Conservation (phyloP, 1,140 invertebrate species). For the Ericerus pela region DNA sequence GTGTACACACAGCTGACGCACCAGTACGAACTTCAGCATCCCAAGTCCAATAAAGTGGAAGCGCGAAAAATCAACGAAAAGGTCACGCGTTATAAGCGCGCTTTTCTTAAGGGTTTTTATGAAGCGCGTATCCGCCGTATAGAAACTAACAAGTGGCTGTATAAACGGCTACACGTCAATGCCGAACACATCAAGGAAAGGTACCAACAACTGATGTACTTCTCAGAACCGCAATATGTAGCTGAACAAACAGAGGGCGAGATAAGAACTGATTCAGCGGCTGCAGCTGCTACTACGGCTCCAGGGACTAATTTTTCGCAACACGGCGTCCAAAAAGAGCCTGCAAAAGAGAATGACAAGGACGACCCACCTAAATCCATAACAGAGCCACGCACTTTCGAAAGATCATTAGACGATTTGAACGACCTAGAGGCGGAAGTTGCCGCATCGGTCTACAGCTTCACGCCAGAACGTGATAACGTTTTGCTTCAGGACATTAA, state of each 20-base stretch:
- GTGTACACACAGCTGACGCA: background rate
- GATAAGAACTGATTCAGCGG: no score
- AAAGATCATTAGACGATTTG: background rate
- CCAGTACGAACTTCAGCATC: background rate
- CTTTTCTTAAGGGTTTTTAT: background rate
- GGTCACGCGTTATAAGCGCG: slow-evolving; percentile 1
- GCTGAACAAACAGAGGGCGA: no score
- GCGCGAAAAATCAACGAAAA: background rate
- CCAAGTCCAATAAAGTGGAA: background rate
- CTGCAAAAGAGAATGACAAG: background rate
- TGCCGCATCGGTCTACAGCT: background rate
- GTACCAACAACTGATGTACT: background rate
- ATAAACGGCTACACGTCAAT: background rate
- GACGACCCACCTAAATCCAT: no score
- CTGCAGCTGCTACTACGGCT: no score
- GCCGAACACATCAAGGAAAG: background rate
- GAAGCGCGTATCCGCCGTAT: background rate
- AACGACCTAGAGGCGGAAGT: background rate
- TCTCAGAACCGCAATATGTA: background rate
- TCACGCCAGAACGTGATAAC: background rate
- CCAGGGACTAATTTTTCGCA: background rate
- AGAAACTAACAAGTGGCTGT: background rate
- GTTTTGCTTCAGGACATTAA: background rate
- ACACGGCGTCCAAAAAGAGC: background rate
- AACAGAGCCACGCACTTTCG: no score